phyloP scores from a whole-genome alignment of 1,140 invertebrate species.

The Nymphalis io region DNA sequence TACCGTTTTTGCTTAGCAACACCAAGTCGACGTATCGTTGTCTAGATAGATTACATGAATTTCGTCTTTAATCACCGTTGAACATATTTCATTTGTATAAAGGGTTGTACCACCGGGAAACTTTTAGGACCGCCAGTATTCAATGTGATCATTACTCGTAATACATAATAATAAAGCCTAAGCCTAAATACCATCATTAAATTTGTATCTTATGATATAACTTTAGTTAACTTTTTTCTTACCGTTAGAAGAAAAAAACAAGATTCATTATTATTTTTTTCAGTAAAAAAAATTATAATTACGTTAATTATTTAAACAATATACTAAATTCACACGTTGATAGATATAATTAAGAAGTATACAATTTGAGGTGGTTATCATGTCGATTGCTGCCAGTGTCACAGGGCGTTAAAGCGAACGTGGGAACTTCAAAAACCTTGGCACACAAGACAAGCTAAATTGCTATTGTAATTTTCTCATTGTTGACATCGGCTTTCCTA shows the following conservation, averaged over 20 bases:
- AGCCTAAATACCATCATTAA: too few species aligned
- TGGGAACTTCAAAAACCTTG: slow-evolving; percentile 42
- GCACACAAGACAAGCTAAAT: slow-evolving; percentile 29
- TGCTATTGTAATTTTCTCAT: slow-evolving; percentile 18
- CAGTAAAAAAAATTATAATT: background rate
- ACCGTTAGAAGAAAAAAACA: background rate
- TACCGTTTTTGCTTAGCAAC: background rate
- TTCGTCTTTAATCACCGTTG: slow-evolving; percentile 11
- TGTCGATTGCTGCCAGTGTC: slow-evolving; percentile 39
- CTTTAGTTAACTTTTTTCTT: too few species aligned
- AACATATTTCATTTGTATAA: background rate
- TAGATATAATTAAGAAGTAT: slow-evolving; percentile 31
- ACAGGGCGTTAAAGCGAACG: slow-evolving; percentile 32
- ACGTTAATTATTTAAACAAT: slow-evolving; percentile 16
- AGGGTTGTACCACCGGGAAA: background rate
- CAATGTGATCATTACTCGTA: background rate
- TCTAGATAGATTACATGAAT: slow-evolving; percentile 7
- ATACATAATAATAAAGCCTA: too few species aligned
- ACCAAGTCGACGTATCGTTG: slow-evolving; percentile 2
- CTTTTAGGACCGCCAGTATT: background rate
- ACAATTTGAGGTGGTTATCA: slow-evolving; percentile 29
- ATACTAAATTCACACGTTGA: slow-evolving; percentile 24
- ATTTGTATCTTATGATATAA: too few species aligned
- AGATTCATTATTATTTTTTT: too few species aligned
- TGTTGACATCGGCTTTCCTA: background rate